phyloP scores from a whole-genome alignment of 2,888 invertebrate species.

The Papilio demoleus region DNA sequence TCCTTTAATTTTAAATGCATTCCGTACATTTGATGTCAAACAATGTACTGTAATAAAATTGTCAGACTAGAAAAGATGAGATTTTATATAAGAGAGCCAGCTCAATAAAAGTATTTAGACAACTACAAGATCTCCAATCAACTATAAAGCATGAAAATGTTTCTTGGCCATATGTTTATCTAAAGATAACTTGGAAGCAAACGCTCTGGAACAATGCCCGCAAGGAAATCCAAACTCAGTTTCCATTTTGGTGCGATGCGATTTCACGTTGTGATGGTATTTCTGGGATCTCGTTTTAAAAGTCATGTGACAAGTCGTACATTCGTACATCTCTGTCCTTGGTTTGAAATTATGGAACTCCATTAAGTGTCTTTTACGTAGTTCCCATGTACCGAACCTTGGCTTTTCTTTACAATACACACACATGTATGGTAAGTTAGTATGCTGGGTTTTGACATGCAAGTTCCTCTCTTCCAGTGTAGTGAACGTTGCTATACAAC shows the following conservation, averaged over 20 bases:
- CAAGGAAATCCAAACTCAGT: slow-evolving; percentile 77
- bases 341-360: slow-evolving; percentile 76
- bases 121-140: not conserved
- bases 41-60: not conserved
- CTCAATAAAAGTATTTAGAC: not conserved
- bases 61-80: not conserved
- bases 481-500: slow-evolving; percentile 74
- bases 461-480: slow-evolving; percentile 70
- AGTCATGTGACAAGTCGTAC: slow-evolving; percentile 76
- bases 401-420: slow-evolving; percentile 77
- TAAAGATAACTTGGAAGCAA: slow-evolving; percentile 78
- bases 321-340: slow-evolving; percentile 76
- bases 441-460: slow-evolving; percentile 75
- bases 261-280: slow-evolving; percentile 76
- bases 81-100: not conserved
- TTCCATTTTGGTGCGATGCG: slow-evolving; percentile 74
- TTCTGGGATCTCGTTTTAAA: slow-evolving; percentile 77
- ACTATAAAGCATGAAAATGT: slow-evolving; percentile 72
- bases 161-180: slow-evolving; percentile 82
- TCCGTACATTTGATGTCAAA: not conserved
- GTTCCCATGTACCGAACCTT: slow-evolving; percentile 75
- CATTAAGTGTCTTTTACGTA: slow-evolving; percentile 72
- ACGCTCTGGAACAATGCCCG: slow-evolving; percentile 76
- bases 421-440: slow-evolving; percentile 73
- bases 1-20: no score